phyloP scores from a whole-genome alignment of 2,113 vertebrate species.

The Protobothrops mucrosquamatus region DNA sequence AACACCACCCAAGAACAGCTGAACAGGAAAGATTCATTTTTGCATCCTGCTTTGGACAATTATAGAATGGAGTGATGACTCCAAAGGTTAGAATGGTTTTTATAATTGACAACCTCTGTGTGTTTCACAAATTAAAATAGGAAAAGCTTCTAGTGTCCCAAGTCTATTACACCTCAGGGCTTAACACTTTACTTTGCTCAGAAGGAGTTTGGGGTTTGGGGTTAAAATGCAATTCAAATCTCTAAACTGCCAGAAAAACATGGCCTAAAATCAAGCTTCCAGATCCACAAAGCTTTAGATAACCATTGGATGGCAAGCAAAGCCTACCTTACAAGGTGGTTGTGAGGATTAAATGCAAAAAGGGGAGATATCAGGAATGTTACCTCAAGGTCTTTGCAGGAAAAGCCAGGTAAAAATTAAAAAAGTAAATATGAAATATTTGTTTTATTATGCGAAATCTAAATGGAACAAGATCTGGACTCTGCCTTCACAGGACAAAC shows the following conservation, averaged over 20 bases:
- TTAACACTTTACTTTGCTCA: neutral
- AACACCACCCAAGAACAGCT: neutral
- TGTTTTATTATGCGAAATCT: neutral
- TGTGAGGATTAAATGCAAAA: neutral
- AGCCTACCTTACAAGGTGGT: neutral
- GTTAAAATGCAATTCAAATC: neutral
- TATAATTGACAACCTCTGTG: neutral
- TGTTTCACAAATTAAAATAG: neutral
- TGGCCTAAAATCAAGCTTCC: neutral
- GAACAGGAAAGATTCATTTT: neutral
- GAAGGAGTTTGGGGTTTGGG: neutral
- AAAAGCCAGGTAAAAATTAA: neutral
- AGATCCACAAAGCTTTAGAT: neutral
- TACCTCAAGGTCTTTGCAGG: neutral
- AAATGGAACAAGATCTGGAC: neutral
- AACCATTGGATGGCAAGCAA: neutral
- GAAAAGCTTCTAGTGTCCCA: neutral
- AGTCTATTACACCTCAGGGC: neutral
- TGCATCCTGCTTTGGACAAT: neutral
- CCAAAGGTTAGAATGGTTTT: neutral
- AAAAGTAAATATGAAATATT: neutral
- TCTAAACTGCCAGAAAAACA: neutral
- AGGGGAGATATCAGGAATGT: neutral
- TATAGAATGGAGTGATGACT: neutral
- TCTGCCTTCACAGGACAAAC: neutral